A percentile compares a stretch with the other conserved stretches of the same genome.
Conservation (phyloP, 2,888 invertebrate species). For the Chelonus formosanus region DNA sequence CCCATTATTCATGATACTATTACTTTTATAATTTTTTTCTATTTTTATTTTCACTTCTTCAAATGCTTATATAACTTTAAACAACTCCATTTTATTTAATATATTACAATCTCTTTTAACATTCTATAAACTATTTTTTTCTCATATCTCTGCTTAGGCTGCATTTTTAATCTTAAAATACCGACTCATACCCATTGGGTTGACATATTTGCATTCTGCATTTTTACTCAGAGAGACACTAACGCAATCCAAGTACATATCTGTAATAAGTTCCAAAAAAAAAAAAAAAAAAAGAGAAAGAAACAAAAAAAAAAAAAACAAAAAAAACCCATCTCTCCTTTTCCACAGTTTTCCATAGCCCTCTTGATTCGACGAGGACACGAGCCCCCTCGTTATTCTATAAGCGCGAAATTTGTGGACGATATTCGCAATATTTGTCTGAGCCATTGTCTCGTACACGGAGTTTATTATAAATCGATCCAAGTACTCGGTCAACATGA, state of each 20-base stretch:
- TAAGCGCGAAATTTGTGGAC: constrained; percentile 55
- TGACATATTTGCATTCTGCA: background rate
- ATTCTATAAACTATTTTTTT: background rate
- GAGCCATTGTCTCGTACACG: constrained; percentile 56
- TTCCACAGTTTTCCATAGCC: background rate
- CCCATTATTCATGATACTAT: no score
- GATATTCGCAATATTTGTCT: constrained; percentile 59
- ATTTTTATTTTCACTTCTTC: no score
- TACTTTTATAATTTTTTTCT: no score
- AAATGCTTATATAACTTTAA: background rate
- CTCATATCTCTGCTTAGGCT: background rate
- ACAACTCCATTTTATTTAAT: background rate
- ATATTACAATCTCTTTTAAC: constrained; percentile 1
- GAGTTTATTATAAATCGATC: constrained; percentile 63
- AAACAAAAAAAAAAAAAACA: constrained; percentile 1
- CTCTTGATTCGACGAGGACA: constrained; percentile 21
- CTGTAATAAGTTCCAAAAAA: constrained; percentile 11
- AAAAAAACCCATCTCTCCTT: background rate
- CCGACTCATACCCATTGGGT: no score
- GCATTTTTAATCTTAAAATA: background rate
- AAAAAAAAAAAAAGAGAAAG: background rate
- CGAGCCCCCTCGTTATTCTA: constrained; percentile 32
- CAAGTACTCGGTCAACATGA: constrained; percentile 30
- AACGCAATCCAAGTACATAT: background rate
- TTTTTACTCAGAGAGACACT: background rate